A percentile compares a stretch with the other conserved stretches of the same genome.
Conservation (phyloP, 2,797 vertebrate genomes). For the Caiman crocodilus region DNA sequence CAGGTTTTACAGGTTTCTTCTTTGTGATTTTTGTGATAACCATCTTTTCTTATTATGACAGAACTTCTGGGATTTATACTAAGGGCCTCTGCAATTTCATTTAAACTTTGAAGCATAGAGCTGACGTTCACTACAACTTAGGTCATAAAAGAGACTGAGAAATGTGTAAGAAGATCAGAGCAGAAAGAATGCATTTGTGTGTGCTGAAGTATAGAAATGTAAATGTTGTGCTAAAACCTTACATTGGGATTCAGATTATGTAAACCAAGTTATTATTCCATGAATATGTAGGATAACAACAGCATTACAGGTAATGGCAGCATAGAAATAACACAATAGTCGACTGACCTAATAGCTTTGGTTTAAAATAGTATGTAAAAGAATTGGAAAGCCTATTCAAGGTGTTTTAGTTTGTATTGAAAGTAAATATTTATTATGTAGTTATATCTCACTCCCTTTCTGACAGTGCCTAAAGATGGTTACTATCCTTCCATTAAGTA, state of each 20-base stretch:
- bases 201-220: background rate
- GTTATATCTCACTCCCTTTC: background rate
- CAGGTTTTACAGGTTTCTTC: background rate
- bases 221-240: background rate
- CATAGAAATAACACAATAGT: background rate
- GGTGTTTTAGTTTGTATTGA: conserved; percentile 1
- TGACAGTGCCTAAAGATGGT: background rate
- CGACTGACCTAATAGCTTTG: background rate
- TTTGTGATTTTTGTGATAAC: background rate
- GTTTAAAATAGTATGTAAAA: conserved; percentile 9
- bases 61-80: conserved; percentile 9
- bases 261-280: background rate
- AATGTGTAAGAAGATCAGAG: background rate
- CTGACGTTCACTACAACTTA: background rate
- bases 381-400: background rate
- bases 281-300: background rate
- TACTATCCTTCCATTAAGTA: background rate
- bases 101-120: background rate
- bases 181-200: background rate
- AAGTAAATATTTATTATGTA: background rate
- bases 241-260: background rate
- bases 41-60: background rate
- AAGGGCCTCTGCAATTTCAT: background rate
- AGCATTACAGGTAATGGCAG: background rate
- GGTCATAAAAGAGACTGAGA: background rate